These are phyloP conservation scores for Oryzias melastigma DNA, from an alignment of 2,113 vertebrate genomes.

Conservation along the genomic window DNA sequence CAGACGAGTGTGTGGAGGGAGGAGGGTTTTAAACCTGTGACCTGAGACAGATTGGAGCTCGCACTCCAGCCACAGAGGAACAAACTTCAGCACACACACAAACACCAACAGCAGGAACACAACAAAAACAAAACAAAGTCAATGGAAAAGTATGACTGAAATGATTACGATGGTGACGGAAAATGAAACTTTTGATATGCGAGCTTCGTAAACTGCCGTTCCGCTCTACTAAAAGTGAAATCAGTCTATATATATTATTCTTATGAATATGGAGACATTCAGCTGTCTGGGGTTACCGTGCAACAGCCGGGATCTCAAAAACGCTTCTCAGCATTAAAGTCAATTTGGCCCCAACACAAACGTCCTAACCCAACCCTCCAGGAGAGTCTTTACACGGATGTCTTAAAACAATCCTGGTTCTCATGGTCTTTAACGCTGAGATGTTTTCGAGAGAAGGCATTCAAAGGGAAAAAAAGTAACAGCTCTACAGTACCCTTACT, in stretches of 20 bases:
- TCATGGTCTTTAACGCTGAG: constrained; percentile 7
- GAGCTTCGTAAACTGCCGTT: constrained; percentile 56
- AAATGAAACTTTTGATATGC: constrained; percentile 30
- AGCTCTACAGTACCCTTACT: constrained; percentile 45
- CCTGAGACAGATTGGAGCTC: not conserved
- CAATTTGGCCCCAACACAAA: not conserved
- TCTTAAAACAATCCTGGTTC: not conserved
- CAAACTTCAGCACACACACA: not conserved
- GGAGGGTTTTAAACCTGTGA: constrained; percentile 23
- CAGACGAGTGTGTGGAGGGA: constrained; percentile 61
- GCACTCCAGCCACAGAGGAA: not conserved
- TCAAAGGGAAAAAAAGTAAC: constrained; percentile 17
- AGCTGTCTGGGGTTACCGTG: constrained; percentile 35
- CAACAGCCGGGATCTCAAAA: constrained; percentile 15
- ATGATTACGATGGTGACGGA: constrained; percentile 35
- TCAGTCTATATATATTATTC: constrained; percentile 1
- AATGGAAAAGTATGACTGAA: constrained; percentile 41
- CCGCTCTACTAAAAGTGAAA: constrained; percentile 14
- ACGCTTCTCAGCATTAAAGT: constrained; percentile 35
- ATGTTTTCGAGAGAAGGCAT: constrained; percentile 54
- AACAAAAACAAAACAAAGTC: constrained; percentile 3
- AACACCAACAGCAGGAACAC: constrained; percentile 27
- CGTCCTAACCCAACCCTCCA: not conserved
- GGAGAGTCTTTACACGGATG: too few species aligned
- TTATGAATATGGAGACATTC: constrained; percentile 50